A percentile compares a stretch with the other conserved stretches of the same genome.
Conservation (phyloP, 2,888 invertebrate species). For the Polylopha cassiicola region DNA sequence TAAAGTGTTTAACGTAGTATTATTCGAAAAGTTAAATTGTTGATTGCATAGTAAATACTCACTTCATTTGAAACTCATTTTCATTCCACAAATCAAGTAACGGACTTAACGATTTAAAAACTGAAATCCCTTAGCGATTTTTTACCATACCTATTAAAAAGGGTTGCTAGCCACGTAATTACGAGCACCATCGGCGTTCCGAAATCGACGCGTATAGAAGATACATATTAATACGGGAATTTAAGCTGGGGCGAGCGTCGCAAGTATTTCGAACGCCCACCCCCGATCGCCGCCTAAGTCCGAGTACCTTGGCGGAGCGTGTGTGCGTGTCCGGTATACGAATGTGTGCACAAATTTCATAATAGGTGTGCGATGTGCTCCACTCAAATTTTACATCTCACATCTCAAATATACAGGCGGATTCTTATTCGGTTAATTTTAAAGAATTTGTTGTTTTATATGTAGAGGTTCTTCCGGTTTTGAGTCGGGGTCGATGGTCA, state of each 20-base stretch:
- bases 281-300: slow-evolving; percentile 60
- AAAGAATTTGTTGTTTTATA: background rate
- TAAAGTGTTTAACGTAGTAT: no score
- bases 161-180: slow-evolving; percentile 41
- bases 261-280: slow-evolving; percentile 55
- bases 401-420: slow-evolving; percentile 61
- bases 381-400: slow-evolving; percentile 75
- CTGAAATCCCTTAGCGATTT: background rate
- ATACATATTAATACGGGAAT: slow-evolving; percentile 74
- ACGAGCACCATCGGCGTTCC: slow-evolving; percentile 47
- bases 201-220: slow-evolving; percentile 64
- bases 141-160: slow-evolving; percentile 17
- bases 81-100: no score
- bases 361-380: slow-evolving; percentile 69
- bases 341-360: slow-evolving; percentile 68
- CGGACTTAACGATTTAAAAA: slow-evolving; percentile 1
- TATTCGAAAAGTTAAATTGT: no score
- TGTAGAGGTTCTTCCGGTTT: no score
- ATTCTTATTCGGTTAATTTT: slow-evolving; percentile 25
- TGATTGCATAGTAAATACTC: no score
- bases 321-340: slow-evolving; percentile 38
- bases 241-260: slow-evolving; percentile 65
- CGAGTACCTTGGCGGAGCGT: slow-evolving; percentile 45
- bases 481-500: no score
- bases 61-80: no score